Percentiles rank a stretch among this genome's conserved stretches.
Conservation (phyloP, 2,888 invertebrate genomes). For the Bruchidius siliquastri region DNA sequence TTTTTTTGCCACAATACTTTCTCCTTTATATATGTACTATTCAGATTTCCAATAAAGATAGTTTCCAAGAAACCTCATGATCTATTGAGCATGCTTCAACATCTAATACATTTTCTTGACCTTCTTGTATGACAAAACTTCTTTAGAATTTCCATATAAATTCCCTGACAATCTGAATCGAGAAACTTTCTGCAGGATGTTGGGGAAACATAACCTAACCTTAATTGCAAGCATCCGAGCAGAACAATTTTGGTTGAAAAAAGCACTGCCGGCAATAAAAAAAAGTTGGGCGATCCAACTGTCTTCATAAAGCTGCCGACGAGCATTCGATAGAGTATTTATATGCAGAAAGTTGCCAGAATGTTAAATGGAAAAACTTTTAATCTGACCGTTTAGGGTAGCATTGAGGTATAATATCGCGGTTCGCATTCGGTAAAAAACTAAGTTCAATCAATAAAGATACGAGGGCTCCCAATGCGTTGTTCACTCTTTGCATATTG, state of each 20-base stretch:
- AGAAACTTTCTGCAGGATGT: not conserved
- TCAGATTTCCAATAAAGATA: not conserved
- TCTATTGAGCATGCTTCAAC: not conserved
- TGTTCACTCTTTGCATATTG: too few species aligned
- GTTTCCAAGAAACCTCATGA: not conserved
- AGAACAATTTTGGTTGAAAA: not conserved
- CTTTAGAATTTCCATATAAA: not conserved
- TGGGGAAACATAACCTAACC: not conserved
- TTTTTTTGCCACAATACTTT: not conserved
- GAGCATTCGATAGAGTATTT: conserved; percentile 2
- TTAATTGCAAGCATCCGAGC: not conserved
- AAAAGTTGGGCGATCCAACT: not conserved
- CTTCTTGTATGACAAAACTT: not conserved
- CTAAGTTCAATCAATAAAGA: not conserved
- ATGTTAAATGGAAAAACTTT: conserved; percentile 3
- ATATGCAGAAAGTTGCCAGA: conserved; percentile 1
- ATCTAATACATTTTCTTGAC: not conserved
- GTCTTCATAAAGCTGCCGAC: not conserved
- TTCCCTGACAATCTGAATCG: not conserved
- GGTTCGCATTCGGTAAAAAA: not conserved
- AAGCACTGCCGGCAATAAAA: not conserved
- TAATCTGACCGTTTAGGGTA: conserved; percentile 1
- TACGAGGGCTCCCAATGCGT: not conserved
- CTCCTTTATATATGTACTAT: too few species aligned
- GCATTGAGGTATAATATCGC: conserved; percentile 1